Conservation (phyloP, 1,140 invertebrate species). For the Ceratitis capitata region DNA sequence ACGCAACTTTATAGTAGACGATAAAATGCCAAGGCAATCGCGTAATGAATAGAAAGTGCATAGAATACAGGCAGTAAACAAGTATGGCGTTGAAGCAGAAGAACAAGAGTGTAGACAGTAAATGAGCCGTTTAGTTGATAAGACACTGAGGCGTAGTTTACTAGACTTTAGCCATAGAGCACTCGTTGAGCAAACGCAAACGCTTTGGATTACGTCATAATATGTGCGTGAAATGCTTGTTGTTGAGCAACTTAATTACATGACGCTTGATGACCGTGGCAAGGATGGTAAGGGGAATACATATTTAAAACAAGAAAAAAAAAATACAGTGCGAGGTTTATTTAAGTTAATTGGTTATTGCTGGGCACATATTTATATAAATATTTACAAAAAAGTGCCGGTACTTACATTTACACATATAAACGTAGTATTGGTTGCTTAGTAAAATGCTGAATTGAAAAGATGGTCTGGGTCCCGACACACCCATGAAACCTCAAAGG, state of each 20-base stretch:
- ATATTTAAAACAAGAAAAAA: background rate
- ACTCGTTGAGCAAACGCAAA: conserved; percentile 23
- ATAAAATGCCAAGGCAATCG: background rate
- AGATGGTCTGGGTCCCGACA: background rate
- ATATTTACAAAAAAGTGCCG: background rate
- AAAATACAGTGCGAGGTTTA: background rate
- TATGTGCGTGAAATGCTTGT: background rate
- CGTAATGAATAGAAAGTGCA: background rate
- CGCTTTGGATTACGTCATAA: background rate
- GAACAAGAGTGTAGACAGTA: background rate
- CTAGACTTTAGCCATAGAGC: background rate
- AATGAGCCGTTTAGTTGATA: conserved; percentile 8
- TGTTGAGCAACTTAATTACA: conserved; percentile 32
- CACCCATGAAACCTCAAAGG: background rate
- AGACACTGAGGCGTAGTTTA: background rate
- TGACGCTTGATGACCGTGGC: background rate
- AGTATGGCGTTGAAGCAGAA: background rate
- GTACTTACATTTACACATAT: background rate
- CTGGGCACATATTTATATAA: background rate
- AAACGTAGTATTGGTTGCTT: background rate
- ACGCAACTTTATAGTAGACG: background rate
- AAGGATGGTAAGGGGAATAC: no score
- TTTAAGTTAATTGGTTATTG: background rate
- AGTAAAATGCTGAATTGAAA: background rate
- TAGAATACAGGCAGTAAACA: background rate